Evolutionary conservation across 1,140 invertebrate genomes (phyloP).

Genomic region (Araneus ventricosus): DNA sequence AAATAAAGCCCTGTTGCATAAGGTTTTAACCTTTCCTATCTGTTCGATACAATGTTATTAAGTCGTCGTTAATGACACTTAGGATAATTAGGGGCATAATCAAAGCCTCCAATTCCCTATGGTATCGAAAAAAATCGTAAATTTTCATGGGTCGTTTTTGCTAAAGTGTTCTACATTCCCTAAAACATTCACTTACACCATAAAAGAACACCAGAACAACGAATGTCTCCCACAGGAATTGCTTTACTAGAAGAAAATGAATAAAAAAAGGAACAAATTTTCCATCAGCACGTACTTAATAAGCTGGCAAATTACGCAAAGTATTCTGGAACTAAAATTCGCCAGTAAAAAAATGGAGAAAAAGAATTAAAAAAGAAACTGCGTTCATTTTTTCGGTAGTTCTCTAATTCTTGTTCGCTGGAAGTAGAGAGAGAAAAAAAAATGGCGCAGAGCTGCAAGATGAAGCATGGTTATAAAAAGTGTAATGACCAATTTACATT

Average conservation of each 20-base stretch:
- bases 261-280: not conserved
- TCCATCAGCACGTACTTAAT: slow-evolving; percentile 58
- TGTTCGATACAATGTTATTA: not conserved
- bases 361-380: too few species aligned
- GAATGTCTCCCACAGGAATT: not conserved
- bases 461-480: slow-evolving; percentile 36
- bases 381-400: not conserved
- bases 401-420: not conserved
- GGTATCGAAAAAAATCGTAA: not conserved
- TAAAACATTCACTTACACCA: not conserved
- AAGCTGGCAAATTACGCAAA: slow-evolving; percentile 46
- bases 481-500: slow-evolving; percentile 60
- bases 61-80: not conserved
- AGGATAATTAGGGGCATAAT: not conserved
- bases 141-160: not conserved
- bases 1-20: too few species aligned
- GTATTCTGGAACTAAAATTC: not conserved
- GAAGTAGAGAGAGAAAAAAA: not conserved
- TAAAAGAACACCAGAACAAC: not conserved
- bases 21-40: not conserved
- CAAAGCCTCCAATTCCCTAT: not conserved
- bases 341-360: not conserved
- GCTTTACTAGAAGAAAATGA: not conserved
- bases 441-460: not conserved
- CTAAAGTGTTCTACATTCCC: not conserved